phyloP scores from a whole-genome alignment of 2,797 vertebrate genomes.

The Macrochelys suwanniensis region DNA sequence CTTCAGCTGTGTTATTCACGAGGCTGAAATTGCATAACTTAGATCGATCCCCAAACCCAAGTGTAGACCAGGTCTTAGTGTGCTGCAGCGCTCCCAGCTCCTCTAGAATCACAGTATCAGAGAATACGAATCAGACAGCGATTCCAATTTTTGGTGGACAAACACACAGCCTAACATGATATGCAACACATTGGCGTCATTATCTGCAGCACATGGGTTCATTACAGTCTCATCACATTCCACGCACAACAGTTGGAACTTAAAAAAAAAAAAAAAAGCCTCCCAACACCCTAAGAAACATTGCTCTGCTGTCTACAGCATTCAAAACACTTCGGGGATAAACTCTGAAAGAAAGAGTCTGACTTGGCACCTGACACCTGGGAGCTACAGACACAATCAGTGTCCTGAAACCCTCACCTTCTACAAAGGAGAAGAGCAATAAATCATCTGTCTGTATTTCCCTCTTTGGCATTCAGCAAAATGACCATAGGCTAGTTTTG shows the following conservation, averaged over 20 bases:
- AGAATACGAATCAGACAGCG: not conserved
- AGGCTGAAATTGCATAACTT: too few relatives aligned
- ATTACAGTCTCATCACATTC: not conserved
- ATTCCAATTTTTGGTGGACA: not conserved
- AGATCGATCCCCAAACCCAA: too few relatives aligned
- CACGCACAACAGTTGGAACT: not conserved
- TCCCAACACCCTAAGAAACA: not conserved
- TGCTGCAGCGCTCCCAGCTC: not conserved
- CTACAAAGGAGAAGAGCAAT: not conserved
- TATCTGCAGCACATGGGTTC: not conserved
- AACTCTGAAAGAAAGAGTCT: not conserved
- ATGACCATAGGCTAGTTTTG: not conserved
- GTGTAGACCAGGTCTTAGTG: too few relatives aligned
- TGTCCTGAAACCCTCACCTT: not conserved
- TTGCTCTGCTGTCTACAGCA: rapidly evolving
- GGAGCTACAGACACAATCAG: not conserved
- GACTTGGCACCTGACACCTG: not conserved
- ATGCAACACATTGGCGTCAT: not conserved
- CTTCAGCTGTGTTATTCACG: too few relatives aligned
- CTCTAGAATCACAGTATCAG: not conserved
- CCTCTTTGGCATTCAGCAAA: not conserved
- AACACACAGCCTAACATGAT: rapidly evolving
- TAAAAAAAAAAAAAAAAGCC: not conserved
- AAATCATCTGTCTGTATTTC: not conserved
- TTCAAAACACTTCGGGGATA: not conserved